Evolutionary conservation across 2,888 invertebrate species (phyloP), one percentile per base, ranked within the genome.

Genomic region (Achlya flavicornis): DNA sequence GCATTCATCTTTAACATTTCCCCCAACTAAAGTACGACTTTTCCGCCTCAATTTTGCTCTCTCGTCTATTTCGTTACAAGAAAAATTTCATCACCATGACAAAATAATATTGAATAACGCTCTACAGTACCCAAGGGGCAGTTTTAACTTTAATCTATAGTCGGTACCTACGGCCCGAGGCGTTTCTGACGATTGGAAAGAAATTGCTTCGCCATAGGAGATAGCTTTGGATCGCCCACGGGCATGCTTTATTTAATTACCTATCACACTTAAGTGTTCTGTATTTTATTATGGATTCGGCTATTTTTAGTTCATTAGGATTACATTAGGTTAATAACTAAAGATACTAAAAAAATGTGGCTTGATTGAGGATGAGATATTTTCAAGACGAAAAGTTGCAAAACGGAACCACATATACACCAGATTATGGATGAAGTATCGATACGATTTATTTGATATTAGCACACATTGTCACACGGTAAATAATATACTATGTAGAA

Each of bases 131-230:
- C 73, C 75, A 59, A 64, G 64, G 71, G 77, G 73, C 66, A 70
- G 70, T 66, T 75, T 76, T 69, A 74, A 73, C 77, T 75, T 74
- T 73, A 75, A 76, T 75, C 73, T 71, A 68, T 61, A 71, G 38
- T 68, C 65, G 73, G 58, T 38, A 38, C 11, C 41, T 63, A 71
- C 64, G 61, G 68, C 60, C 64, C 71, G 65, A 53, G 62, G 61
- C 64, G 64, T 63, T 26, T 62, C 66, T 57, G 58, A 64, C 71
- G 73, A 76, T 73, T 74, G 73, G 73, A 75, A 73, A 75, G 66
- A 66, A 69, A 75, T 76, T 76, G 71, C 66, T 67, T 58, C 48
- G 41, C 53, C 53, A 53, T 53, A 53, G 19, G 53, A 16, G 16
- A 53, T 53, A 60, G 41, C 41, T 38, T 19, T 33, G 41, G 43